Percentiles rank a stretch among this genome's conserved stretches.
phyloP scores from a whole-genome alignment of 2,113 vertebrate genomes.

The Podocnemis expansa region DNA sequence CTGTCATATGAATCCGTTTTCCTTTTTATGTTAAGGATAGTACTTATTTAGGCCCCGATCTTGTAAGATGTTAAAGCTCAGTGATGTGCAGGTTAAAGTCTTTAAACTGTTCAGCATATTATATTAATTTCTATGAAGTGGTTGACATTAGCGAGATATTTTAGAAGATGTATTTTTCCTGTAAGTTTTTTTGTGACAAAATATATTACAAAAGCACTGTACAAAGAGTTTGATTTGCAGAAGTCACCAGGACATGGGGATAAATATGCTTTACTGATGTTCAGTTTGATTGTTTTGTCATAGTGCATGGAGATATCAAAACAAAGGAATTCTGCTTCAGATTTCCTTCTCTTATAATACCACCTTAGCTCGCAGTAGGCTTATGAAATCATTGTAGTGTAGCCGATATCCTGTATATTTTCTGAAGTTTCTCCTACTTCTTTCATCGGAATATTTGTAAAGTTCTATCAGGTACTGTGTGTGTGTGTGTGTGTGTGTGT shows the following conservation, averaged over 20 bases:
- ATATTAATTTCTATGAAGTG: background rate
- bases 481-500: too few relatives aligned
- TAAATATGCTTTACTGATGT: background rate
- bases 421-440: background rate
- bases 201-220: background rate
- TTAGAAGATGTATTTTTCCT: background rate
- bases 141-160: background rate
- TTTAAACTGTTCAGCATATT: background rate
- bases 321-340: background rate
- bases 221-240: background rate
- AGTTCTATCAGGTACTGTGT: background rate
- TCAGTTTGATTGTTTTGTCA: background rate
- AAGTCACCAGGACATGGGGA: background rate
- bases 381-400: background rate
- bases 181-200: background rate
- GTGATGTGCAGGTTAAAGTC: background rate
- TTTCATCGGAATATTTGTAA: background rate
- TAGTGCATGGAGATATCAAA: background rate
- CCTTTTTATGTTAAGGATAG: background rate
- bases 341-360: background rate
- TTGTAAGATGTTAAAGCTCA: background rate
- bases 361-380: background rate
- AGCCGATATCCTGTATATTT: background rate
- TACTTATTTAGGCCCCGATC: background rate
- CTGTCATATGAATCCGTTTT: accelerated